Conservation (phyloP, 2,888 invertebrate species). For the Apodemia mormo region DNA sequence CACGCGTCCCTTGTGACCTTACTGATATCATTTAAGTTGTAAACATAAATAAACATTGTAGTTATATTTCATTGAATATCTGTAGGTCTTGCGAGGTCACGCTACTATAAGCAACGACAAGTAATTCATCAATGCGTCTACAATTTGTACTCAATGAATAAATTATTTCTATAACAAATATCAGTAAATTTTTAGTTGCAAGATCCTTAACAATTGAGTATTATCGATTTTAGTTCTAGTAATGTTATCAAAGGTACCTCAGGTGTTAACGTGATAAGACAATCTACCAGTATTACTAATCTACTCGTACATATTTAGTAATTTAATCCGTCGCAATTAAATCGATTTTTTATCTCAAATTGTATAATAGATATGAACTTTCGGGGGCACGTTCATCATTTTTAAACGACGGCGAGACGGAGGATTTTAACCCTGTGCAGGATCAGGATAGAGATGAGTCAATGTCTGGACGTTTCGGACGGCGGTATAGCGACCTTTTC, state of each 20-base stretch:
- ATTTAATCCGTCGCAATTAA: constrained; percentile 5
- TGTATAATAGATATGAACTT: constrained; percentile 33
- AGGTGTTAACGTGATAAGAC: constrained; percentile 3
- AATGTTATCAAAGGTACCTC: constrained; percentile 3
- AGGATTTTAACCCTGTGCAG: constrained; percentile 62
- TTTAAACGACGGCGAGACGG: constrained; percentile 46
- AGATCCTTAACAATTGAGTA: not conserved
- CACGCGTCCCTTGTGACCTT: constrained; percentile 31
- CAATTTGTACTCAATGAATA: constrained; percentile 7
- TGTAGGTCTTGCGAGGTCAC: constrained; percentile 23
- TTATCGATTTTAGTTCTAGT: constrained; percentile 4
- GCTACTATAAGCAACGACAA: constrained; percentile 21
- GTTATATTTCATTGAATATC: constrained; percentile 20
- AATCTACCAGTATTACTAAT: constrained; percentile 17
- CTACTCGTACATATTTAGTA: not conserved
- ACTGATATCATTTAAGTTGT: constrained; percentile 20
- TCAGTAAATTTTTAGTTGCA: not conserved
- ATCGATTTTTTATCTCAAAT: constrained; percentile 37
- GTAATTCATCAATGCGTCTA: constrained; percentile 9
- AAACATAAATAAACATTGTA: constrained; percentile 26
- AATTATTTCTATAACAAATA: not conserved
- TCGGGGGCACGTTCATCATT: constrained; percentile 39
- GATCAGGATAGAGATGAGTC: constrained; percentile 58
- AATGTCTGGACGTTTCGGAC: constrained; percentile 71
- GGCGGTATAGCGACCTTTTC: constrained; percentile 60